Conservation (phyloP, 1,140 invertebrate genomes). For the Caenorhabditis latens region DNA sequence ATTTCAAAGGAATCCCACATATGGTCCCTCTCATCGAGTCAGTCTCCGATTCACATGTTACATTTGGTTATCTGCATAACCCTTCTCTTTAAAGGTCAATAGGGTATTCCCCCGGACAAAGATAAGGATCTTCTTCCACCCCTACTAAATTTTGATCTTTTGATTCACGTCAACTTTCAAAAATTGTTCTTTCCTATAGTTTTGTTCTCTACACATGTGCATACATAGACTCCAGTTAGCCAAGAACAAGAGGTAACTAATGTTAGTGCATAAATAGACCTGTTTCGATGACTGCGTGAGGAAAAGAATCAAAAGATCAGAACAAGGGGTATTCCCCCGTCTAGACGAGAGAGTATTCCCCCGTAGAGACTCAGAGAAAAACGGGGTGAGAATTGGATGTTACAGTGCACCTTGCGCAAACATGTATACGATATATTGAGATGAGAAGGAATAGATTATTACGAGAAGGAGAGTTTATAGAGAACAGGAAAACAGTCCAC, state of each 20-base stretch:
- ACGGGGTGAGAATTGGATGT: neutral
- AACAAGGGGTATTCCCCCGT: neutral
- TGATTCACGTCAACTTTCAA: neutral
- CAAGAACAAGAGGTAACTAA: too few species aligned
- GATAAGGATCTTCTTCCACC: neutral
- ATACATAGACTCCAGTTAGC: too few species aligned
- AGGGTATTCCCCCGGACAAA: neutral
- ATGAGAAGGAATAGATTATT: neutral
- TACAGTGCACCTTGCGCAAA: conserved; percentile 17
- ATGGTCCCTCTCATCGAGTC: too few species aligned
- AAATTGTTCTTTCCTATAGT: too few species aligned
- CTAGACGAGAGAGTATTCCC: conserved; percentile 22
- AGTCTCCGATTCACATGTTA: too few species aligned
- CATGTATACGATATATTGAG: conserved; percentile 6
- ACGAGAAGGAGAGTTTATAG: too few species aligned
- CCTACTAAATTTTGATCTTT: neutral
- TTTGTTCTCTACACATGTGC: too few species aligned
- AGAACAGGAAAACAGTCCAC: too few species aligned
- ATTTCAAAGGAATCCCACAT: too few species aligned
- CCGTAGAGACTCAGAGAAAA: neutral
- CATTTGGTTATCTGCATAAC: too few species aligned
- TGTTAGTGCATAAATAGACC: too few species aligned
- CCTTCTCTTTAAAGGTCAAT: neutral
- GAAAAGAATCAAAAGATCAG: conserved; percentile 1
- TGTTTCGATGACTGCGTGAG: too few species aligned